Evolutionary conservation across 2,113 vertebrate species (phyloP), one percentile per base, ranked within the genome.

Genomic region (Indri indri): DNA sequence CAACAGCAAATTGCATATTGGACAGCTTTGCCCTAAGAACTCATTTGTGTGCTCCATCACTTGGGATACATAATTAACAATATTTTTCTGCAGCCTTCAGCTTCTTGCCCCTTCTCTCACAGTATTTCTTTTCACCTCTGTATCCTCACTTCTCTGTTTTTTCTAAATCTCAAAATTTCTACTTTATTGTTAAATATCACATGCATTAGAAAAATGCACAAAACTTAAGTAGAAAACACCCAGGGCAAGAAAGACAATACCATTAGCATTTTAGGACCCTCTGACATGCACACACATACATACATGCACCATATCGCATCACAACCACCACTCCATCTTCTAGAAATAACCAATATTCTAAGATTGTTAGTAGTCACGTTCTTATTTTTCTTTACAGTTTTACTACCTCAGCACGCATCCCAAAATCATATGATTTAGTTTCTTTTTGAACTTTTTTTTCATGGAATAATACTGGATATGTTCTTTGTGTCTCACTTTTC

Each of bases 341-440:
- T 88, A 81, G 34, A 96, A 94, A 90, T 34, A 94, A 63, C 17
- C n/a, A 71, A 17, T 66, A 91, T 68, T 90, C 30, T 71, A 45
- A 83, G 32, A 71, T 22, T 34, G 47, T 71, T 47, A 37, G 42
- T 52, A 57, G 88, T 54, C 37, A 77, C 12, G 5, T 40, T 34
- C 1, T 73, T 70, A 11, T 59, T 92, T 88, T 91, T 52, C 70
- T 92, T 94, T 79, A 66, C 30, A 74, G 37, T 30, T 89, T 90
- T 74, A 57, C 42, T 88, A 30, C 42, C 27, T 88, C n/a, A 50
- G 9, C 25, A 96, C 76, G 45, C 22, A 88, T 47, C 34, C 18
- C n/a, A 85, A 94, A 81, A 66, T 13, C 7, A 37, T 50, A 57
- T 66, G 76, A 74, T 45, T 65, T 77, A 37, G 27, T 71, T 52